phyloP scores from a whole-genome alignment of 2,797 vertebrate species.

The Morus bassanus region DNA sequence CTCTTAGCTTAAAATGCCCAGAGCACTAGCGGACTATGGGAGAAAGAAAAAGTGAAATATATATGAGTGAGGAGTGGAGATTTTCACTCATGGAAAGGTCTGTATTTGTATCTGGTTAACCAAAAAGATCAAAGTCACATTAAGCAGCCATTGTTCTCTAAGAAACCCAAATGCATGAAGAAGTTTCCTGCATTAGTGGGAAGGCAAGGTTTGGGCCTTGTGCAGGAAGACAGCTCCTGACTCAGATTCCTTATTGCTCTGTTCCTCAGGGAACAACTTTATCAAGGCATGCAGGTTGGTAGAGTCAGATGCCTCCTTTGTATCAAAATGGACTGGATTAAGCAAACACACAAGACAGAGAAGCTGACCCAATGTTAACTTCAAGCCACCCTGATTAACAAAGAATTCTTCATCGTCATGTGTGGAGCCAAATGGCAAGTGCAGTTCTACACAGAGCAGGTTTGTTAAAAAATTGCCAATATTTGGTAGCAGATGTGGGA shows the following conservation, averaged over 20 bases:
- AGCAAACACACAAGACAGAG: not conserved
- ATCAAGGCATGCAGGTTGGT: accelerated
- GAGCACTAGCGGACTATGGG: not conserved
- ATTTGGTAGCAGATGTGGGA: not conserved
- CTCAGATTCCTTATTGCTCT: not conserved
- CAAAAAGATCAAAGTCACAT: not conserved
- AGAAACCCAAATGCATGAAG: not conserved
- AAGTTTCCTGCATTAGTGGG: not conserved
- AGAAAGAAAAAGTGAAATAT: not conserved
- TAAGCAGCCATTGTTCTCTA: not conserved
- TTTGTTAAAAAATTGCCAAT: not conserved
- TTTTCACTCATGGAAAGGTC: not conserved
- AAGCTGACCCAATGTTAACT: not conserved
- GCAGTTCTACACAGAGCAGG: not conserved
- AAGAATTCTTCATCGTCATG: not conserved
- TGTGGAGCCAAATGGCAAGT: not conserved
- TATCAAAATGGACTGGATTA: not conserved
- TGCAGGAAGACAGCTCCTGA: not conserved
- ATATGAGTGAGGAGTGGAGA: not conserved
- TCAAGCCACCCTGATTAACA: not conserved
- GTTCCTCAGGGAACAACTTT: not conserved
- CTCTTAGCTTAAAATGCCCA: not conserved
- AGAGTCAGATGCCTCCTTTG: not conserved
- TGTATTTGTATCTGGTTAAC: not conserved
- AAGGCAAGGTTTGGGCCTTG: not conserved